phyloP scores from a whole-genome alignment of 1,140 invertebrate genomes.

The Centruroides sculpturatus region DNA sequence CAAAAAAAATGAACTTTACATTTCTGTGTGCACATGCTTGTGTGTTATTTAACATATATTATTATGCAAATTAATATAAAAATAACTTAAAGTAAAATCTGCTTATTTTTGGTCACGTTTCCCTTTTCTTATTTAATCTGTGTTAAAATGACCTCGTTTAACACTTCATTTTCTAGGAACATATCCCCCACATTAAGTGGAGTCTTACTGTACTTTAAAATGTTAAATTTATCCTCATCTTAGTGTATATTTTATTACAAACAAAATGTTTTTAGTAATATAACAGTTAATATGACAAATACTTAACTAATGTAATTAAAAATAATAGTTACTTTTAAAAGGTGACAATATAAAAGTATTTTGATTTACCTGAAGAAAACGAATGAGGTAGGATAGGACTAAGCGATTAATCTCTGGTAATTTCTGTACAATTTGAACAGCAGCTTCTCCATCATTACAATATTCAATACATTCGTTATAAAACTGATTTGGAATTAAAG shows the following conservation, averaged over 20 bases:
- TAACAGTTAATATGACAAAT: background rate
- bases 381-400: conserved; percentile 82
- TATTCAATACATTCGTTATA: conserved; percentile 58
- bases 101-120: too few species aligned
- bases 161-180: too few species aligned
- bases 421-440: conserved; percentile 59
- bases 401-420: conserved; percentile 47
- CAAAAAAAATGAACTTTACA: too few species aligned
- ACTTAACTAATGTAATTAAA: background rate
- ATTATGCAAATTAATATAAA: too few species aligned
- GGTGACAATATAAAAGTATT: background rate
- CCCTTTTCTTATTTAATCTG: too few species aligned
- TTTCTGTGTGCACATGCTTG: too few species aligned
- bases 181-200: too few species aligned
- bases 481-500: conserved; percentile 78
- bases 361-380: conserved; percentile 58
- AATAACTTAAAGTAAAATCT: too few species aligned
- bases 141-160: too few species aligned
- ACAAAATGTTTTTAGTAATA: background rate
- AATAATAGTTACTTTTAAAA: background rate
- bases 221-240: too few species aligned
- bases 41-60: too few species aligned
- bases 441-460: conserved; percentile 54
- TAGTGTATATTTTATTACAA: background rate
- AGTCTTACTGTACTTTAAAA: too few species aligned